A percentile compares a stretch with the other conserved stretches of the same genome.
These are phyloP conservation scores for Zosterops lateralis DNA, from an alignment of 2,113 vertebrate species.

Conservation along the genomic window DNA sequence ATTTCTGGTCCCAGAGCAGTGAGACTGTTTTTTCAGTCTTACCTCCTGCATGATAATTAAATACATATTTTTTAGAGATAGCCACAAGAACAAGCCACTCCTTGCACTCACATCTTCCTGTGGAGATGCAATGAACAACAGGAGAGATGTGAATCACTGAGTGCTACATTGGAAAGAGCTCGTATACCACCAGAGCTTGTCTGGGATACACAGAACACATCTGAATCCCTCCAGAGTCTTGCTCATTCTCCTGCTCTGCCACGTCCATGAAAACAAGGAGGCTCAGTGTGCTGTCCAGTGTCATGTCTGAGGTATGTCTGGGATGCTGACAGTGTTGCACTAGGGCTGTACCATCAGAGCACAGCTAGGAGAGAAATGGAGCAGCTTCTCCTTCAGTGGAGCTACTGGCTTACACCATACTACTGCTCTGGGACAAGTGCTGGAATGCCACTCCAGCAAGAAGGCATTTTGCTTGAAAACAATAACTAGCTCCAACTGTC, in stretches of 20 bases:
- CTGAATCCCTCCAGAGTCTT: background rate
- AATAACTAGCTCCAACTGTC: background rate
- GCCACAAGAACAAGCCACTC: background rate
- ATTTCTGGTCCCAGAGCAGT: background rate
- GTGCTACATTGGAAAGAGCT: background rate
- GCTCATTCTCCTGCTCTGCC: background rate
- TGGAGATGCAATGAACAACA: background rate
- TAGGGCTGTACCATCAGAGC: background rate
- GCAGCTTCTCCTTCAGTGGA: background rate
- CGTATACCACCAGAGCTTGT: background rate
- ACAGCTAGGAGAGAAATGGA: background rate
- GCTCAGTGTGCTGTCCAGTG: background rate
- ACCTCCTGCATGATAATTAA: background rate
- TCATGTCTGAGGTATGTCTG: fast-evolving
- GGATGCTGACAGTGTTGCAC: background rate
- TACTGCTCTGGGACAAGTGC: background rate
- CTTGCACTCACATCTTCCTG: background rate
- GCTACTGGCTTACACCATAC: background rate
- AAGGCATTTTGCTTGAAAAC: background rate
- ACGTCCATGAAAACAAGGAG: background rate
- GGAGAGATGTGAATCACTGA: background rate
- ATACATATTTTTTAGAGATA: background rate
- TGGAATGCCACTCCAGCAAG: background rate
- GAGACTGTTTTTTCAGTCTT: background rate
- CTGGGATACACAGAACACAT: background rate